Percentiles rank a stretch among this genome's conserved stretches.
Evolutionary conservation across 2,797 vertebrate species (phyloP).

Genomic region (Martes flavigula): DNA sequence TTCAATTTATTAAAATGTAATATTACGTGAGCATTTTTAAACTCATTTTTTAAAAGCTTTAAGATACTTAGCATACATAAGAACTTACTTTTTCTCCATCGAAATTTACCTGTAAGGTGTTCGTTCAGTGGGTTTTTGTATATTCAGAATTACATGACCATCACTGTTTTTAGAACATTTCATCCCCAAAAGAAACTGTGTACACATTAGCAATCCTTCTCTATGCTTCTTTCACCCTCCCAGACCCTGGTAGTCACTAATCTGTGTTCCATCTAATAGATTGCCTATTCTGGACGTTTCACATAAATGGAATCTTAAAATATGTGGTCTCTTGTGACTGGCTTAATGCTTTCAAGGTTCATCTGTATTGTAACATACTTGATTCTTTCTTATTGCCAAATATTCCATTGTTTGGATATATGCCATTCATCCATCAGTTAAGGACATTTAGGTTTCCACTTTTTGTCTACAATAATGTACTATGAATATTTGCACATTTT

Average conservation of each 20-base stretch:
- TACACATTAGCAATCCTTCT: neutral
- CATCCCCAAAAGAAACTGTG: neutral
- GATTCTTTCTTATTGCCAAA: neutral
- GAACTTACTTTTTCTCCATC: neutral
- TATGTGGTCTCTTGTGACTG: neutral
- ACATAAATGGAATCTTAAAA: neutral
- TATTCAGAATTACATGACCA: neutral
- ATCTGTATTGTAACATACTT: neutral
- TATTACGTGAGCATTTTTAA: slow-evolving; percentile 9
- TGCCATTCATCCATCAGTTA: neutral
- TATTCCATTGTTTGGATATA: neutral
- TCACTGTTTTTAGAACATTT: neutral
- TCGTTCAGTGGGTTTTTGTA: neutral
- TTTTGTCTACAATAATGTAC: neutral
- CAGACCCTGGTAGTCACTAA: neutral
- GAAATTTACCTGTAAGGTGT: neutral
- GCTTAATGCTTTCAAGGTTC: neutral
- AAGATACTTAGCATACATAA: neutral
- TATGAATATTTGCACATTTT: neutral
- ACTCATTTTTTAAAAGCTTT: neutral
- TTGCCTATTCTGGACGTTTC: neutral
- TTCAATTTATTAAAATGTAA: slow-evolving; percentile 2
- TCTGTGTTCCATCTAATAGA: neutral
- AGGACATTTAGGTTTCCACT: neutral
- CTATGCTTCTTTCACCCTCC: neutral